phyloP scores from a whole-genome alignment of 1,140 invertebrate species.

The Carposina sasakii region DNA sequence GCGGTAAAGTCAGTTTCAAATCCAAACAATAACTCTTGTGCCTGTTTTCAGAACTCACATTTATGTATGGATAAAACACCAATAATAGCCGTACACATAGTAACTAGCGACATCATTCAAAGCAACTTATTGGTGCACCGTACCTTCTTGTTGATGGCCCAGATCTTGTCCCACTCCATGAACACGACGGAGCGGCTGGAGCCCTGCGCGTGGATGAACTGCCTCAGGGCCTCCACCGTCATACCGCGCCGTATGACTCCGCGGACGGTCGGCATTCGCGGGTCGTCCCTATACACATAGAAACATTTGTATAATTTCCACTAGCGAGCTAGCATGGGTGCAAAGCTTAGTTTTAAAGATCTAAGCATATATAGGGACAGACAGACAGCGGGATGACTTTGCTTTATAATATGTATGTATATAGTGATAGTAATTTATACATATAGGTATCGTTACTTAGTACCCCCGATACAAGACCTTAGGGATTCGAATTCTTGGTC shows the following conservation, averaged over 20 bases:
- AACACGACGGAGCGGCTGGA: slow-evolving; percentile 97
- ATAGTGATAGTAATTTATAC: too few relatives aligned
- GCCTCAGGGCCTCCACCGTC: slow-evolving; percentile 96
- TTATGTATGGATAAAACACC: not conserved
- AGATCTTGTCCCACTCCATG: slow-evolving; percentile 99
- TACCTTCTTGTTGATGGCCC: slow-evolving; percentile 99
- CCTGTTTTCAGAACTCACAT: too few relatives aligned
- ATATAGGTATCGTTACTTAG: too few relatives aligned
- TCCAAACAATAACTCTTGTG: not conserved
- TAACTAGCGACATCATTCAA: too few relatives aligned
- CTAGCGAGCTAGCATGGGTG: too few relatives aligned
- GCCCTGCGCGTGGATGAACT: slow-evolving; percentile 99
- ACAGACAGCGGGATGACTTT: too few relatives aligned
- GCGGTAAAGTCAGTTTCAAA: not conserved
- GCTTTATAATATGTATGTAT: too few relatives aligned
- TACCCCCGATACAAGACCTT: too few relatives aligned
- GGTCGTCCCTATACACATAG: slow-evolving; percentile 90
- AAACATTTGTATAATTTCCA: not conserved
- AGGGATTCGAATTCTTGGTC: too few relatives aligned
- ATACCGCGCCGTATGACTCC: slow-evolving; percentile 96
- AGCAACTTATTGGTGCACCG: not conserved
- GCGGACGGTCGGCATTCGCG: slow-evolving; percentile 97
- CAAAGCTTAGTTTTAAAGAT: too few relatives aligned
- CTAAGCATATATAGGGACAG: too few relatives aligned
- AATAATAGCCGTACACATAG: not conserved